These are phyloP conservation scores for Gorsachius magnificus DNA, from an alignment of 2,797 vertebrate species.

Conservation along the genomic window DNA sequence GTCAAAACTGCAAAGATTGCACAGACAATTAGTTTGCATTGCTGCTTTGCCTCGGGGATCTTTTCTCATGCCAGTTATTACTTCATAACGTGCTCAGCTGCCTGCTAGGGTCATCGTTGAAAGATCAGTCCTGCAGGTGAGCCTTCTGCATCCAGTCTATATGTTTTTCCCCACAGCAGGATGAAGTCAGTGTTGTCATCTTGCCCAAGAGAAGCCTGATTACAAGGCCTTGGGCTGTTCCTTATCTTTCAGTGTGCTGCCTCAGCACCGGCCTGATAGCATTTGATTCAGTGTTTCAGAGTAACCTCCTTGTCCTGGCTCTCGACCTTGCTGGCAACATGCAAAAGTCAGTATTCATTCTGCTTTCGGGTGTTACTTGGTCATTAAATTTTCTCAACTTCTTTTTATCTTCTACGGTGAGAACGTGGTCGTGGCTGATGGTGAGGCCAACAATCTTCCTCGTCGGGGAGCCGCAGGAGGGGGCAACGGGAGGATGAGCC, in stretches of 20 bases:
- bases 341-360: not conserved
- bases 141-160: not conserved
- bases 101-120: not conserved
- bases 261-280: not conserved
- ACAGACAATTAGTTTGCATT: not conserved
- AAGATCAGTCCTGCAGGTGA: not conserved
- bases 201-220: not conserved
- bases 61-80: not conserved
- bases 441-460: not conserved
- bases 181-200: slow-evolving; percentile 4
- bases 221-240: not conserved
- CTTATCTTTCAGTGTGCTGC: not conserved
- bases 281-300: not conserved
- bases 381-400: not conserved
- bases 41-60: not conserved
- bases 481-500: accelerated
- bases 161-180: not conserved
- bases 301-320: not conserved
- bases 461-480: accelerated
- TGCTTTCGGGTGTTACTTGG: not conserved
- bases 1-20: not conserved
- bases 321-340: not conserved
- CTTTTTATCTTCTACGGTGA: not conserved
- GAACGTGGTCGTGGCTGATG: accelerated
- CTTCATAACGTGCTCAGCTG: not conserved